Percentiles rank a stretch among this genome's conserved stretches.
phyloP scores from a whole-genome alignment of 2,888 invertebrate genomes.

The Habroteleia sp. region DNA sequence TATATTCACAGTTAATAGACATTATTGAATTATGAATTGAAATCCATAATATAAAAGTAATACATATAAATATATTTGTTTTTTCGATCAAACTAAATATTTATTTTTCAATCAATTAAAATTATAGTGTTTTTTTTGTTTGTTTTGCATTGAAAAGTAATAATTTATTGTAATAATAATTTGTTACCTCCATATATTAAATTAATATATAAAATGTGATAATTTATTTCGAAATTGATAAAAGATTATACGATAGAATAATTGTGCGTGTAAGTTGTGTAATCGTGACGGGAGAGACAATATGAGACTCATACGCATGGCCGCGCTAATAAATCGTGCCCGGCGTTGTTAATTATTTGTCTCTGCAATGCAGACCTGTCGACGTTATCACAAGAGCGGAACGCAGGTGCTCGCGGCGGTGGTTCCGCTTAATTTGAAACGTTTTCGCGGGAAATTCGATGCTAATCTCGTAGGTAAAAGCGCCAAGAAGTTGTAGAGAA shows the following conservation, averaged over 20 bases:
- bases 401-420: conserved; percentile 70
- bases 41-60: no score
- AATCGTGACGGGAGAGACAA: conserved; percentile 44
- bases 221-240: conserved; percentile 20
- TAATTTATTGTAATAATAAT: no score
- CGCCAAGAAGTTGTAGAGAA: conserved; percentile 50
- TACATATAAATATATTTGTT: no score
- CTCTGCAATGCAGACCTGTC: conserved; percentile 55
- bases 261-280: conserved; percentile 38
- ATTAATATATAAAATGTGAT: conserved; percentile 14
- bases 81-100: no score
- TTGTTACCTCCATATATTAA: no score
- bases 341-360: conserved; percentile 67
- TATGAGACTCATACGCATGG: conserved; percentile 49
- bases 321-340: conserved; percentile 65
- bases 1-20: conserved; percentile 22
- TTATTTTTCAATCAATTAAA: no score
- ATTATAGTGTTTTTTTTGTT: no score
- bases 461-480: conserved; percentile 69
- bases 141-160: no score
- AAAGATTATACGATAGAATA: conserved; percentile 26
- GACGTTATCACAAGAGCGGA: conserved; percentile 63
- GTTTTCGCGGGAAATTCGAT: conserved; percentile 70
- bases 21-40: no score
- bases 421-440: conserved; percentile 75